A percentile compares a stretch with the other conserved stretches of the same genome.
These are phyloP conservation scores for Oscheius sp. DNA, from an alignment of 2,888 invertebrate species.

Conservation along the genomic window DNA sequence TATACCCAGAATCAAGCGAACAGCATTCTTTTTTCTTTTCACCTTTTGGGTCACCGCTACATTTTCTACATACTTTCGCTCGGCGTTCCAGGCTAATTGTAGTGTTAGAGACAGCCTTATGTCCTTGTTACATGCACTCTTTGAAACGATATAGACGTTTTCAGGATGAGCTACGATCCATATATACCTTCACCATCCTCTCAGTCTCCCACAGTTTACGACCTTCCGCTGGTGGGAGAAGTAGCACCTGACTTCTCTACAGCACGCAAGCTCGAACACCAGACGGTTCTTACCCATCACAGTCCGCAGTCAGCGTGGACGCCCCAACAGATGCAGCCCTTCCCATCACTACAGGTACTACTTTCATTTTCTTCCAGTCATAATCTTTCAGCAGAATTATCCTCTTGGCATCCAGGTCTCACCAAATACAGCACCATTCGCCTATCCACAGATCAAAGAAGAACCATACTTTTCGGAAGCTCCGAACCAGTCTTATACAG, in stretches of 20 bases:
- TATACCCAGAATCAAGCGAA: too few species aligned
- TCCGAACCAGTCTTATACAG: conserved; percentile 5
- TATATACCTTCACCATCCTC: conserved; percentile 33
- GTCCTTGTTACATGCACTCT: not conserved
- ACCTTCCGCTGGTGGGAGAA: conserved; percentile 26
- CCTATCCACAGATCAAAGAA: conserved; percentile 3
- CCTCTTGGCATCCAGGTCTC: conserved; percentile 25
- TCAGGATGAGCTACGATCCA: conserved; percentile 33
- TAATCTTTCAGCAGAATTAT: conserved; percentile 15
- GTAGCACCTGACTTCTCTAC: conserved; percentile 31
- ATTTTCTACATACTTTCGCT: not conserved
- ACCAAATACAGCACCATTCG: conserved; percentile 4
- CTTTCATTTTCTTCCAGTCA: not conserved
- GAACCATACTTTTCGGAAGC: conserved; percentile 9
- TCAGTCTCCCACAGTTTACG: conserved; percentile 29
- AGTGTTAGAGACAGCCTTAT: conserved; percentile 3
- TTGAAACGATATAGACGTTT: not conserved
- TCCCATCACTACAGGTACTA: conserved; percentile 19
- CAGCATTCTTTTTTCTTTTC: too few species aligned
- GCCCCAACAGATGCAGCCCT: conserved; percentile 5
- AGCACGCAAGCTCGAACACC: conserved; percentile 15
- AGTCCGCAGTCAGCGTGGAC: conserved; percentile 27
- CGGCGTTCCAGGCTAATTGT: conserved; percentile 8
- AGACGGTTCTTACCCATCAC: conserved; percentile 10
- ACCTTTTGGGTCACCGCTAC: too few species aligned